Evolutionary conservation across 2,113 vertebrate species (phyloP).

Genomic region (Ctenodactylus gundi): DNA sequence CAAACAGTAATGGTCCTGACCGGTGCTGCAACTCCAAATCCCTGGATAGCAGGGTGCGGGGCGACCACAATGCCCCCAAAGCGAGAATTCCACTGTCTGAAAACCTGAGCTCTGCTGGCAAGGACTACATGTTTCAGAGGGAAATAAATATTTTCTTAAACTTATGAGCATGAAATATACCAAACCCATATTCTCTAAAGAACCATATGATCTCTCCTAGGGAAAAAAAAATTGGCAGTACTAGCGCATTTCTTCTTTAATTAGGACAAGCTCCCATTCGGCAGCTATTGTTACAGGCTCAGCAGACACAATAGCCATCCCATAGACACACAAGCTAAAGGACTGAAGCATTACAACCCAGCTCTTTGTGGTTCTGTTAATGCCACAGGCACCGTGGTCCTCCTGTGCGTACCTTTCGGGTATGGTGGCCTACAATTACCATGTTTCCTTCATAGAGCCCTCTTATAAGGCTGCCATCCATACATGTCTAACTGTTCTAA

Average conservation of each 20-base stretch:
- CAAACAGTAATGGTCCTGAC: not conserved
- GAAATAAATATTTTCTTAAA: not conserved
- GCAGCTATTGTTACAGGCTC: not conserved
- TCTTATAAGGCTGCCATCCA: not conserved
- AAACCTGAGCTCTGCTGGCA: not conserved
- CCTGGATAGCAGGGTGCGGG: not conserved
- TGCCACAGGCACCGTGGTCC: not conserved
- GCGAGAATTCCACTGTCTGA: not conserved
- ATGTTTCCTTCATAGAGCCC: not conserved
- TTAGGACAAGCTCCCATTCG: not conserved
- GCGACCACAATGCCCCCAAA: not conserved
- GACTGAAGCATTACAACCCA: not conserved
- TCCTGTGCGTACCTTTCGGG: not conserved
- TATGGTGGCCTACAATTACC: not conserved
- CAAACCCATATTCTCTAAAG: constrained; percentile 29
- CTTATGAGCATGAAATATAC: not conserved
- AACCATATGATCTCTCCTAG: not conserved
- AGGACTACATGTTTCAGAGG: not conserved
- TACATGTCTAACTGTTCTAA: not conserved
- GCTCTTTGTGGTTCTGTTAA: not conserved
- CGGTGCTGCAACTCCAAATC: not conserved
- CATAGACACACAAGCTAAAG: not conserved
- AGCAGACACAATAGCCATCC: not conserved
- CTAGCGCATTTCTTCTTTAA: not conserved
- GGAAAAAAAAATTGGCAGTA: not conserved